Percentiles rank a stretch among this genome's conserved stretches.
These are phyloP conservation scores for Arothron firmamentum DNA, from an alignment of 2,113 vertebrate species.

Conservation along the genomic window DNA sequence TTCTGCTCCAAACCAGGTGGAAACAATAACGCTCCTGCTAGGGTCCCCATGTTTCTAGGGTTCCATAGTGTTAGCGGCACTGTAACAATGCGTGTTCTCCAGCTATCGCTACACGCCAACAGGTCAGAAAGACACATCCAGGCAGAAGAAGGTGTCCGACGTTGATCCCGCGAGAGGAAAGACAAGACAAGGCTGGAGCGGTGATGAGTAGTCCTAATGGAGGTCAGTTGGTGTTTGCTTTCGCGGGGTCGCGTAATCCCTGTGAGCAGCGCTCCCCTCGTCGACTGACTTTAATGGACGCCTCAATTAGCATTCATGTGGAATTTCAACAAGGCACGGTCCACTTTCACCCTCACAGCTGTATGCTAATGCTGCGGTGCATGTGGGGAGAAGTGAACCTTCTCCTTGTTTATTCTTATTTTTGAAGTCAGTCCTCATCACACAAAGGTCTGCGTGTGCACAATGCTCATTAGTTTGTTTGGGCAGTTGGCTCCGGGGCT, in stretches of 20 bases:
- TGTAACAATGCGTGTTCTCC: conserved; percentile 26
- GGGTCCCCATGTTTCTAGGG: conserved; percentile 26
- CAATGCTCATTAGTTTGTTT: conserved; percentile 68
- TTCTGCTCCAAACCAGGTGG: conserved; percentile 42
- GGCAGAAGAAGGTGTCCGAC: conserved; percentile 63
- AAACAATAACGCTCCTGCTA: conserved; percentile 49
- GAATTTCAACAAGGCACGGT: conserved; percentile 52
- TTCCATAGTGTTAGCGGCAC: conserved; percentile 33
- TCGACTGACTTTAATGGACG: conserved; percentile 61
- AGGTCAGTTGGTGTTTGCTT: conserved; percentile 71
- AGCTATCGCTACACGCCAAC: conserved; percentile 50
- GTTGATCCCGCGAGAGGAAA: conserved; percentile 56
- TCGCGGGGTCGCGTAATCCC: conserved; percentile 64
- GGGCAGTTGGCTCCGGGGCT: conserved; percentile 54
- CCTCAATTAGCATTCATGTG: conserved; percentile 68
- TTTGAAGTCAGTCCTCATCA: conserved; percentile 14
- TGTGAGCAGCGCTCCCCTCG: conserved; percentile 51
- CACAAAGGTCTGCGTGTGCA: conserved; percentile 28
- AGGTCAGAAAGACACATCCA: conserved; percentile 48
- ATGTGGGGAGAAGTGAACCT: conserved; percentile 16
- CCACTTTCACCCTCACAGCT: conserved; percentile 51
- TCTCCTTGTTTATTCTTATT: conserved; percentile 3
- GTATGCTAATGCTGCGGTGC: conserved; percentile 59
- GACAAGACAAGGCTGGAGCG: conserved; percentile 56
- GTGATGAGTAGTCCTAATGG: conserved; percentile 69